Percentiles rank a stretch among this genome's conserved stretches.
phyloP scores from a whole-genome alignment of 1,140 invertebrate species.

The Dermatophagoides farinae region DNA sequence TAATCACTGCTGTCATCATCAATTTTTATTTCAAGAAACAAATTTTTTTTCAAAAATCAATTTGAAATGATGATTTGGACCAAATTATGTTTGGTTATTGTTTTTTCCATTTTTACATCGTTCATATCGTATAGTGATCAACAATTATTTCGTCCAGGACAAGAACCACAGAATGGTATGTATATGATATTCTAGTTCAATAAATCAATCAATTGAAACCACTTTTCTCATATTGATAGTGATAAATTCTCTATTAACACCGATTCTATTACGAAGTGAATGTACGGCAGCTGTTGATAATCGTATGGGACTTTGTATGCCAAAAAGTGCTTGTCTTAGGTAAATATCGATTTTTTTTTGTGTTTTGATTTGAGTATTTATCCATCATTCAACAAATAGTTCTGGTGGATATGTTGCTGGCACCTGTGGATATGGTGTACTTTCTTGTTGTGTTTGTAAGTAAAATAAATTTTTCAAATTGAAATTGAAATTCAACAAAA shows the following conservation, averaged over 20 bases:
- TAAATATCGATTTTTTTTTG: no score
- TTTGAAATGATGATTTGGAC: no score
- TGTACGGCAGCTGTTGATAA: conserved; percentile 16
- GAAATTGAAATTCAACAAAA: neutral
- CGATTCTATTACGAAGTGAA: conserved; percentile 5
- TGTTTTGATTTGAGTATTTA: neutral
- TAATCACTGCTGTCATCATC: no score
- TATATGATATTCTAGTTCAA: neutral
- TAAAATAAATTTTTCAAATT: neutral
- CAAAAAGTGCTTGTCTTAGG: conserved; percentile 14
- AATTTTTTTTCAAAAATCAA: no score
- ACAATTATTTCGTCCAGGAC: conserved; percentile 5
- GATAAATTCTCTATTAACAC: conserved; percentile 13
- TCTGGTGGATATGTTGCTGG: conserved; percentile 16
- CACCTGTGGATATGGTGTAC: conserved; percentile 12
- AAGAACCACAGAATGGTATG: conserved; percentile 8
- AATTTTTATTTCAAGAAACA: no score
- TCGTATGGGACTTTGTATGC: conserved; percentile 16
- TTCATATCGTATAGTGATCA: neutral
- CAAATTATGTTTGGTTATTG: no score
- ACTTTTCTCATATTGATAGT: neutral
- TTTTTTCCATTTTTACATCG: no score
- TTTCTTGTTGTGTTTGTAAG: conserved; percentile 16
- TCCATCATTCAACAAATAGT: neutral
- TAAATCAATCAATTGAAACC: neutral